Conservation (phyloP, 2,797 vertebrate genomes). For the Perodicticus potto region DNA sequence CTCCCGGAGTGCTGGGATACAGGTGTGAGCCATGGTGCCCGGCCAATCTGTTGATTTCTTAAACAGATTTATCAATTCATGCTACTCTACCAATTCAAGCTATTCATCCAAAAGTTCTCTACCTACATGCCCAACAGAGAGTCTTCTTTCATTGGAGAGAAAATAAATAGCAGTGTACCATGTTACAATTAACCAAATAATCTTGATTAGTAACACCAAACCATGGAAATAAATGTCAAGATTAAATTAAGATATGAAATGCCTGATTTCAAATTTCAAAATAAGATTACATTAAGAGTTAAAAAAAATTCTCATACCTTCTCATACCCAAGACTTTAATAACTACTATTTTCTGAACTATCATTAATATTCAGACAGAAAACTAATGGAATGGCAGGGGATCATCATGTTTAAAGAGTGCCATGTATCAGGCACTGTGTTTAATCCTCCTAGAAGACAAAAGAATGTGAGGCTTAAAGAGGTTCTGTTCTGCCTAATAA, state of each 20-base stretch:
- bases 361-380: background rate
- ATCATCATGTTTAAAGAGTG: background rate
- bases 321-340: background rate
- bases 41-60: background rate
- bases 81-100: constrained; percentile 13
- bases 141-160: background rate
- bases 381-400: background rate
- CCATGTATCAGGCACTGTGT: background rate
- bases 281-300: constrained; percentile 33
- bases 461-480: constrained; percentile 37
- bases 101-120: constrained; percentile 44
- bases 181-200: constrained; percentile 21
- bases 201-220: constrained; percentile 31
- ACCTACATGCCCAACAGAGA: background rate
- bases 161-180: background rate
- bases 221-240: constrained; percentile 15
- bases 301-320: background rate
- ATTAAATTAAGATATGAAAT: constrained; percentile 18
- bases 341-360: constrained; percentile 43
- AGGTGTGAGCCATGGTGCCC: too few relatives aligned
- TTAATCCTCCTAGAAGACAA: background rate
- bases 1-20: too few relatives aligned
- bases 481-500: background rate
- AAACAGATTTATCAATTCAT: constrained; percentile 21
- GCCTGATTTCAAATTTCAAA: background rate